Evolutionary conservation across 2,888 invertebrate genomes (phyloP), one percentile per base, ranked within the genome.

Genomic region (Mechanitis mazaeus): DNA sequence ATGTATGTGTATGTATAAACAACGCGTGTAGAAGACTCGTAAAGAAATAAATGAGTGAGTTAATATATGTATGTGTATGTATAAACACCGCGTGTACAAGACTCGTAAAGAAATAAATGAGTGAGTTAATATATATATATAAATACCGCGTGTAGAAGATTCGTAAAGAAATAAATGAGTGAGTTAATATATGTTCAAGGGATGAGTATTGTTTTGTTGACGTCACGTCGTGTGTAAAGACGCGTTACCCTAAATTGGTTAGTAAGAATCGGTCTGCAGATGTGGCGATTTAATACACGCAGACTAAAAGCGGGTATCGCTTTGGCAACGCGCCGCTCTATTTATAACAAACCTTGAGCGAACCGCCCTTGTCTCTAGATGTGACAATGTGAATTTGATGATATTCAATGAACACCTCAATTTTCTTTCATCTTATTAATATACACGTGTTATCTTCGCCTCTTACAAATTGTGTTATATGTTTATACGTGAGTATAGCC

Each of bases 261-360:
- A 79, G 63, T 67, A 68, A 69, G 69, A 65, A 74, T 71, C 74
- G 70, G 70, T 71, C 72, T 69, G 73, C 73, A 73, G 71, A 77
- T 74, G 72, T 69, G 70, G 70, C 80, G 71, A 70, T 71, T 74
- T 72, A 69, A 69, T 69, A 67, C 66, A 67, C 69, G 70, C 71
- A 81, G 79, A 80, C 81, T 83, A 85, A 83, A 86, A 84, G 81
- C 81, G 83, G 80, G 78, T 79, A 79, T 76, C 79, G 77, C 77
- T 86, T 85, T 88, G 87, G 87, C 88, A 89, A 79, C 82, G 81
- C 79, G 83, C 86, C 72, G 80, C 87, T 89, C 87, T 75, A 89
- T 89, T 88, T 88, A 84, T 88, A 87, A 81, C 80, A 77, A 86
- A 89, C 88, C 89, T 88, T 90, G 89, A 86, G 81, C 75, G 83